Percentiles rank a stretch among this genome's conserved stretches.
These are phyloP conservation scores for Brachionus asplanchnoidis DNA, from an alignment of 1,140 invertebrate species.

Conservation along the genomic window DNA sequence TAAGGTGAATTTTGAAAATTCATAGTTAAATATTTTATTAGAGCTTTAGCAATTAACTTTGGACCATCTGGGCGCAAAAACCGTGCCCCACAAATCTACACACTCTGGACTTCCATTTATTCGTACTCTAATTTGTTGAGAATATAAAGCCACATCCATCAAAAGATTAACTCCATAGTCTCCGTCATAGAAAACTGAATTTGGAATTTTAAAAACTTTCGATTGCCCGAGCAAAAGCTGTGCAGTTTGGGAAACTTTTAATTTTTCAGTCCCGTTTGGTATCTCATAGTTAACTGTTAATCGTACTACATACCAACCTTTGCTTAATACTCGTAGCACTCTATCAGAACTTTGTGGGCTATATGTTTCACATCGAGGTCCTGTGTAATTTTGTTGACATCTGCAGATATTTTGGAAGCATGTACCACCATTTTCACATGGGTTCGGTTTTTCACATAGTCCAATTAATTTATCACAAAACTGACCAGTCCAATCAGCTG, in stretches of 20 bases:
- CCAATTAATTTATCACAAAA: not conserved
- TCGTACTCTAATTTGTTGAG: not conserved
- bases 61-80: slow-evolving; percentile 6
- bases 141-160: not conserved
- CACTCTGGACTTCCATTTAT: slow-evolving; percentile 10
- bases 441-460: not conserved
- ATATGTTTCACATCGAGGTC: not conserved
- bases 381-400: slow-evolving; percentile 14
- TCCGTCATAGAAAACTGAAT: slow-evolving; percentile 15
- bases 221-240: not conserved
- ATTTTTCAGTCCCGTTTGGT: not conserved
- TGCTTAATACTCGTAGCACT: slow-evolving; percentile 17
- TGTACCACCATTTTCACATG: slow-evolving; percentile 13
- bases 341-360: not conserved
- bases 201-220: slow-evolving; percentile 29
- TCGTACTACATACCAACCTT: slow-evolving; percentile 3
- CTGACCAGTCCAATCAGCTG: not conserved
- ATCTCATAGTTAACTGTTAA: slow-evolving; percentile 9
- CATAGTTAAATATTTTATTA: not conserved
- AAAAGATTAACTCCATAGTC: not conserved
- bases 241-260: not conserved
- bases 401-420: not conserved
- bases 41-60: slow-evolving; percentile 4
- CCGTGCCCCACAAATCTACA: slow-evolving; percentile 12
- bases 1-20: slow-evolving; percentile 10